Base-by-base conservation (phyloP, 2,797 vertebrate species). In the Potorous gilbertii region DNA sequence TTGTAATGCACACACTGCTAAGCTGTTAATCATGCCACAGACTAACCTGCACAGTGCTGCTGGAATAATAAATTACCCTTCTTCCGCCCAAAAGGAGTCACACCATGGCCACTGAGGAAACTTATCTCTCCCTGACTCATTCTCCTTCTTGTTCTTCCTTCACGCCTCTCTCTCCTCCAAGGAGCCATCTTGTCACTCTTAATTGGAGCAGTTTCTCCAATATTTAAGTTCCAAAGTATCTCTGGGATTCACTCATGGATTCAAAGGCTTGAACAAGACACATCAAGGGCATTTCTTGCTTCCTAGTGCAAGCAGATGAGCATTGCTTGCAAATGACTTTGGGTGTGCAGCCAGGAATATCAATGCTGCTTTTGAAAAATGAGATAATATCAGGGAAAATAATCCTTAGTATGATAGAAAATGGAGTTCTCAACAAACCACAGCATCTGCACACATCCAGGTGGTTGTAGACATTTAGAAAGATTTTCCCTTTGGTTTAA, bases 1-100 rank as follows among this genome's bases (percentile, higher is more conserved):
- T 97, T 56, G 54, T 3, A 29, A 2, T 57, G 74, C 81, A 4
- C 90, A 14, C 5, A 54, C 56, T 89, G 27, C 96, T 52, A 74
- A 40, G 24, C 74, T 96, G 66, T 98, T 97, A 96, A 96, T 98
- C 97, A 94, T 95, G 92, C 93, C 92, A 52, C 52, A 14, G 92
- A 92, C 92, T 56, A 91, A 21, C 92, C 91, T 31, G 50, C 74
- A 13, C 1, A 13, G 52, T 92, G 91, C 94, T 92, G 96, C 95
- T 94, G 91, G 95, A 97, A 93, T 97, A 97, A 97, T 29, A 94
- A 97, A 97, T 96, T 94, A 91, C 90, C 62, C 28, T 5, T 52
- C 87, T 96, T 97, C 95, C 98, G 98, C 96, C 94, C 96, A 96
- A 97, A 90, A 0, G 31, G 92, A 97, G 96, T 95, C 93, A 94